A percentile compares a stretch with the other conserved stretches of the same genome.
Evolutionary conservation across 1,140 invertebrate species (phyloP).

Genomic region (Diuraphis noxia): DNA sequence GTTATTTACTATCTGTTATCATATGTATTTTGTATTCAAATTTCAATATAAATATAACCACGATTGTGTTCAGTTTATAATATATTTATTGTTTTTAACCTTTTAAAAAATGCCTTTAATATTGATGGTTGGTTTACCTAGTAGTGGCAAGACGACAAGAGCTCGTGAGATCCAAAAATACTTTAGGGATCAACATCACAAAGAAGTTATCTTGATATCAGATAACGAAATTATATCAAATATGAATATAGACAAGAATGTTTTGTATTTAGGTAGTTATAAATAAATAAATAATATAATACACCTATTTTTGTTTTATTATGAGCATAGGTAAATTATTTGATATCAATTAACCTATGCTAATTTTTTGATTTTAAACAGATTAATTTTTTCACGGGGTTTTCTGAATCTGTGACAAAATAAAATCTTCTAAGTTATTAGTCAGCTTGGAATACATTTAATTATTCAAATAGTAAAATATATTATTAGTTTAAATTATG

Average conservation of each 20-base stretch:
- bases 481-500: neutral
- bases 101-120: constrained; percentile 51
- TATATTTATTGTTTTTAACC: neutral
- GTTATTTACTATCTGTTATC: neutral
- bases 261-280: constrained; percentile 47
- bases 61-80: neutral
- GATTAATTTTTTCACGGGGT: neutral
- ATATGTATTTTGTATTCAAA: neutral
- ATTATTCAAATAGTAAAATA: neutral
- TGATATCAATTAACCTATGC: neutral
- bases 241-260: constrained; percentile 35
- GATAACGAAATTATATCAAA: constrained; percentile 52
- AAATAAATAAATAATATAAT: neutral
- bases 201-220: constrained; percentile 40
- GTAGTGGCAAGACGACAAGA: constrained; percentile 52
- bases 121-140: constrained; percentile 47
- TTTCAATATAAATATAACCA: neutral
- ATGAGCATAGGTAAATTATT: neutral
- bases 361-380: neutral
- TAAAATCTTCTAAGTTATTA: neutral
- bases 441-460: neutral
- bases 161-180: constrained; percentile 49
- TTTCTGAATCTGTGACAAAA: neutral
- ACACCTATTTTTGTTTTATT: neutral
- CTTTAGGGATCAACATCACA: constrained; percentile 27